Evolutionary conservation across 2,888 invertebrate species (phyloP), one percentile per base, ranked within the genome.

Genomic region (Candidula unifasciata): DNA sequence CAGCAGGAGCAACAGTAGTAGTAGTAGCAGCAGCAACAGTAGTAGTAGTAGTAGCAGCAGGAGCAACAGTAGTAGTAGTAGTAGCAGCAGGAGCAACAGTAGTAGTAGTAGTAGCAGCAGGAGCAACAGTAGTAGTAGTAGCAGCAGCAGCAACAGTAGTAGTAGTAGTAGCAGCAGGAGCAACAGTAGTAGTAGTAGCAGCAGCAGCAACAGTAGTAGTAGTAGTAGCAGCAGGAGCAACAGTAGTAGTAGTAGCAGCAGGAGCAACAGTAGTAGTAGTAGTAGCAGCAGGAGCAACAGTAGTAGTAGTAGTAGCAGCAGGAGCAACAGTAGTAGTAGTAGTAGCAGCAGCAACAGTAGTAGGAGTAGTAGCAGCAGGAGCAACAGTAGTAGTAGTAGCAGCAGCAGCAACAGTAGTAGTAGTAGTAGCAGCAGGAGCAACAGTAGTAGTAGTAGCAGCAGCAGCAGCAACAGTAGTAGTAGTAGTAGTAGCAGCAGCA

Each of bases 191-290:
- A 60, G n/a, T 2, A 60, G n/a, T 60, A 60, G n/a, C 1, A 24
- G n/a, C 1, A 44, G 44, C 2, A 44, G 79, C 64, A 64, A 66
- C 64, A 64, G 79, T 79, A 79, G 64, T 64, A 79, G 79, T 79
- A 79, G 79, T 79, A 79, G 79, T 79, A 79, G 64, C 33, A 79
- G 79, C 64, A 79, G 79, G 60, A 79, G 66, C 33, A 79, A 81
- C 76, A 81, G 81, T 81, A 85, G 85, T 81, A 85, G 85, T 81
- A 44, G 44, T 44, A 44, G 44, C 13, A 44, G 44, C 13, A 44
- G 44, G 0, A 44, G 44, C 2, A 44, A 10, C 44, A 44, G 44
- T 10, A 44, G 44, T 10, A 44, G 44, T 10, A 44, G 44, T 3
- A 44, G 44, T 10, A 44, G 44, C 5, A 44, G 44, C 13, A 44